A percentile compares a stretch with the other conserved stretches of the same genome.
Evolutionary conservation across 2,113 vertebrate genomes (phyloP).

Genomic region (Colaptes auratus): DNA sequence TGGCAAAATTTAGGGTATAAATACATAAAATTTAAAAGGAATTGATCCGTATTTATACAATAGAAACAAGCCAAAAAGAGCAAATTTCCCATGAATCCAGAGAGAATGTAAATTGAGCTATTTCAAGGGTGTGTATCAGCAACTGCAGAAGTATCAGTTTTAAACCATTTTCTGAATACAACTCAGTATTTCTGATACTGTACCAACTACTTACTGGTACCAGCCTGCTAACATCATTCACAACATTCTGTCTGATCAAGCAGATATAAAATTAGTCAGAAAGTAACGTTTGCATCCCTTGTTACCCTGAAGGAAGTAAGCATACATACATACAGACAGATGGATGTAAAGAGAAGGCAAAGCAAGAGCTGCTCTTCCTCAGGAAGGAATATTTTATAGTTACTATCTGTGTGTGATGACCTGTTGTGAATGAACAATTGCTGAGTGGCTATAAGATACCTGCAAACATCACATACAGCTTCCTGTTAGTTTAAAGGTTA

Average conservation of each 20-base stretch:
- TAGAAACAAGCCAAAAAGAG: not conserved
- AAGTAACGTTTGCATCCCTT: not conserved
- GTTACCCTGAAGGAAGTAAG: not conserved
- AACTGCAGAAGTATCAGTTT: not conserved
- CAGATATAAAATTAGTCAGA: not conserved
- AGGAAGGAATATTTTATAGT: not conserved
- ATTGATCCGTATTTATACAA: not conserved
- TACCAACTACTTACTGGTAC: not conserved
- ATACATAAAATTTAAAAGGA: not conserved
- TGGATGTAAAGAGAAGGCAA: not conserved
- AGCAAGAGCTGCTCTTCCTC: not conserved
- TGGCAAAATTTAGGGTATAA: not conserved
- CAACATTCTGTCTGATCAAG: not conserved
- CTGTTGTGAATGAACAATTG: not conserved
- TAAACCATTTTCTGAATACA: not conserved
- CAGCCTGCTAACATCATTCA: not conserved
- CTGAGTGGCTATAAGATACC: not conserved
- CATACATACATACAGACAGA: not conserved
- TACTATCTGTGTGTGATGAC: not conserved
- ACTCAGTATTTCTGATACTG: not conserved
- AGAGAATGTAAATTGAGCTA: not conserved
- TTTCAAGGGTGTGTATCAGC: not conserved
- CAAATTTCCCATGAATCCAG: not conserved
- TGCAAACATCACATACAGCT: not conserved
- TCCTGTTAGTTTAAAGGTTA: not conserved